These are phyloP conservation scores for Sipha flava DNA, from an alignment of 1,140 invertebrate species.

Conservation along the genomic window DNA sequence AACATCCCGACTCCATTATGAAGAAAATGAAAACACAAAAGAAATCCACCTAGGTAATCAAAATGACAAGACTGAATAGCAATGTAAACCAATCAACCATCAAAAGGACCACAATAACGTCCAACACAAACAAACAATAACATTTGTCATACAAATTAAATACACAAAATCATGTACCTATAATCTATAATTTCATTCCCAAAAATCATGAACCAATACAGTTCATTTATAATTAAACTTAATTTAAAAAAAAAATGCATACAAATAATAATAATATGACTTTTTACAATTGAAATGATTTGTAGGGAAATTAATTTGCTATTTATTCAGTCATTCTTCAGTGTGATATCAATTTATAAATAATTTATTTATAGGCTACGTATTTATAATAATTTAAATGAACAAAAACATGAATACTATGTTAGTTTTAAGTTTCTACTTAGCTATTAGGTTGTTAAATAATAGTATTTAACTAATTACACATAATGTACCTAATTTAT, in stretches of 20 bases:
- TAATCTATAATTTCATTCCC: constrained; percentile 9
- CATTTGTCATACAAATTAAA: neutral
- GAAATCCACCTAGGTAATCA: neutral
- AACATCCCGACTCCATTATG: neutral
- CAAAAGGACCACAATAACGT: constrained; percentile 10
- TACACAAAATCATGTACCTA: neutral
- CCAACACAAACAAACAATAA: neutral
- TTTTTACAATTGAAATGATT: constrained; percentile 10
- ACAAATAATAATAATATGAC: neutral
- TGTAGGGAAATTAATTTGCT: constrained; percentile 23
- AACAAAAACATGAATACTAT: constrained; percentile 29
- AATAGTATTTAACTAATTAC: constrained; percentile 25
- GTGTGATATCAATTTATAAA: constrained; percentile 29
- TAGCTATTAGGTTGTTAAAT: constrained; percentile 28
- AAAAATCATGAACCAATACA: neutral
- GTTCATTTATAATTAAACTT: constrained; percentile 6
- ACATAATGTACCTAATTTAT: constrained; percentile 28
- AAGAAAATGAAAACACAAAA: constrained; percentile 26
- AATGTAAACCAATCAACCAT: constrained; percentile 19
- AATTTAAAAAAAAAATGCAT: neutral
- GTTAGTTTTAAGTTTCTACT: constrained; percentile 23
- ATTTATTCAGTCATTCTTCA: constrained; percentile 31
- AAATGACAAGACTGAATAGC: constrained; percentile 29
- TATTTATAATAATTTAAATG: constrained; percentile 29
- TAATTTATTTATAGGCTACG: constrained; percentile 24